A percentile compares a stretch with the other conserved stretches of the same genome.
Conservation (phyloP, 2,888 invertebrate species). For the Sylvicola cinctus region DNA sequence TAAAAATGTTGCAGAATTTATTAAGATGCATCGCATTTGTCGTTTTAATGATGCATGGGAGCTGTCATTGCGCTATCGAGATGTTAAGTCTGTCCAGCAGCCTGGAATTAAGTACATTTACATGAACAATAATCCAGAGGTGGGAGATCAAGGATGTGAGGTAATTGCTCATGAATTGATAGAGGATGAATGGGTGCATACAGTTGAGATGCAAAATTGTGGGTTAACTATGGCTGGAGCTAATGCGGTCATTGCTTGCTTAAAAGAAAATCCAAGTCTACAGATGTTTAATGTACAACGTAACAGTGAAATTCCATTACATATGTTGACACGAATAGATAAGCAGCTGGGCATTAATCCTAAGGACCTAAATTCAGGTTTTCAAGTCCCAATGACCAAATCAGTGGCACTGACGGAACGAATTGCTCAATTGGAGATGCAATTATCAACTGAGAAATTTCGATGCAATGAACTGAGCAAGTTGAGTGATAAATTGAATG, state of each 20-base stretch:
- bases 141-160: not conserved
- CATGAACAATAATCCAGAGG: not conserved
- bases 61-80: conserved; percentile 1
- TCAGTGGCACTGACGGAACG: too few species aligned
- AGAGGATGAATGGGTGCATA: not conserved
- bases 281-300: not conserved
- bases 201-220: not conserved
- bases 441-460: not conserved
- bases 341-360: too few species aligned
- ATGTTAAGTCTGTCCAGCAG: not conserved
- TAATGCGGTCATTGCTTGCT: not conserved
- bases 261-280: not conserved
- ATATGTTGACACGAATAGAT: too few species aligned
- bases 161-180: not conserved
- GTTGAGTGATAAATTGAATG: not conserved
- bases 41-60: not conserved
- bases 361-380: too few species aligned
- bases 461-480: not conserved
- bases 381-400: too few species aligned
- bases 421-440: not conserved
- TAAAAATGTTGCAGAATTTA: not conserved
- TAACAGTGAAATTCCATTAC: not conserved
- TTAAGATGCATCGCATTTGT: not conserved
- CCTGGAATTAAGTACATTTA: not conserved
- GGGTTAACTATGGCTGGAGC: not conserved